These are phyloP conservation scores for Caenorhabditis sp. DNA, from an alignment of 2,888 invertebrate genomes.

Conservation along the genomic window DNA sequence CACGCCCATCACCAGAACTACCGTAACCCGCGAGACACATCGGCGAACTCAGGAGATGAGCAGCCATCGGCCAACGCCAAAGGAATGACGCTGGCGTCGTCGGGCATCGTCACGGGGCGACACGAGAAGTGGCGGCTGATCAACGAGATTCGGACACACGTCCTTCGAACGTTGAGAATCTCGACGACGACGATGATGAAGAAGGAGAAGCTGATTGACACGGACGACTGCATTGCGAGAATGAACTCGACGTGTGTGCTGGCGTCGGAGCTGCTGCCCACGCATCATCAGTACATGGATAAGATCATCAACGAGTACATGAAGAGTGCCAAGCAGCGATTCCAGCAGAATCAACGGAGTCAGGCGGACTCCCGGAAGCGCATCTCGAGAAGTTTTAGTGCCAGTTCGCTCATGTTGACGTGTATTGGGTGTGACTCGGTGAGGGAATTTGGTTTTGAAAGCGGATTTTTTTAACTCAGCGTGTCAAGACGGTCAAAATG, in stretches of 20 bases:
- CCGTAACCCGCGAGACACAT: constrained; percentile 4
- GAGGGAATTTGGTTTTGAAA: too few relatives aligned
- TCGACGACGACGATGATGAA: constrained; percentile 53
- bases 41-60: constrained; percentile 31
- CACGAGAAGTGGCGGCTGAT: constrained; percentile 73
- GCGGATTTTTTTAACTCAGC: too few relatives aligned
- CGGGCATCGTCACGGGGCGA: constrained; percentile 58
- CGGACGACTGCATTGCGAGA: constrained; percentile 73
- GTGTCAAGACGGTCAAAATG: not conserved
- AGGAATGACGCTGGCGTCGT: constrained; percentile 64
- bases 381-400: constrained; percentile 80
- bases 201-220: constrained; percentile 71
- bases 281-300: constrained; percentile 80
- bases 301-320: constrained; percentile 80
- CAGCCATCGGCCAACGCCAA: constrained; percentile 35
- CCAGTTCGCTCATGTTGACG: constrained; percentile 77
- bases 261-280: constrained; percentile 77
- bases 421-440: constrained; percentile 80
- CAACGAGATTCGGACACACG: constrained; percentile 73
- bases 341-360: constrained; percentile 66
- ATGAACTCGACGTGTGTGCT: constrained; percentile 77
- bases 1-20: constrained; percentile 1
- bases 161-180: constrained; percentile 67
- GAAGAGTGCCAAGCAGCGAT: constrained; percentile 75
- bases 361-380: constrained; percentile 72